phyloP scores from a whole-genome alignment of 2,888 invertebrate genomes.

The Listrodromus nycthemerus region DNA sequence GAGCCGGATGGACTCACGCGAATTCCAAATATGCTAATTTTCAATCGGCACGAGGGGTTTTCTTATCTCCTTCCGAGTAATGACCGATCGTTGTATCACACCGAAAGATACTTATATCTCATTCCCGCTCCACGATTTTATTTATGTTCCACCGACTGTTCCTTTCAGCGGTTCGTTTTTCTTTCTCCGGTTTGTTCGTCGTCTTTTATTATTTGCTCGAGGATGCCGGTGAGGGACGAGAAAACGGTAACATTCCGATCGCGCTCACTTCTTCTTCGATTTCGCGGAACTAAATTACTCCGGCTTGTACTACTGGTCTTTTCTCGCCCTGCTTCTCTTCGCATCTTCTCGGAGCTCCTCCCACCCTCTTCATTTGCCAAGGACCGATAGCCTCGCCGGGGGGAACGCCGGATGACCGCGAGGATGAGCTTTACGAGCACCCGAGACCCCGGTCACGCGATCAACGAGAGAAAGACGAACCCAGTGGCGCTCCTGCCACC shows the following conservation, averaged over 20 bases:
- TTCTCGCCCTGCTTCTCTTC: conserved; percentile 55
- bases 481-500: conserved; percentile 42
- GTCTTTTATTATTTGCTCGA: conserved; percentile 22
- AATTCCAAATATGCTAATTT: conserved; percentile 64
- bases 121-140: conserved; percentile 44
- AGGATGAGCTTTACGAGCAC: conserved; percentile 80
- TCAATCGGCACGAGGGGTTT: conserved; percentile 17
- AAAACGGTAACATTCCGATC: conserved; percentile 63
- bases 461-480: conserved; percentile 57
- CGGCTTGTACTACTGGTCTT: conserved; percentile 61
- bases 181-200: background rate
- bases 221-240: conserved; percentile 31
- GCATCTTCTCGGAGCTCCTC: conserved; percentile 19
- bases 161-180: conserved; percentile 31
- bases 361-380: conserved; percentile 24
- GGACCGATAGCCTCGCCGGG: conserved; percentile 66
- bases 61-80: conserved; percentile 59
- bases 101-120: conserved; percentile 66
- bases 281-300: conserved; percentile 69
- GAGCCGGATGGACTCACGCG: conserved; percentile 48
- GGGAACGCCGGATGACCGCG: conserved; percentile 76
- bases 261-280: conserved; percentile 62
- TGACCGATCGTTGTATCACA: conserved; percentile 68
- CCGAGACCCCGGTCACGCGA: conserved; percentile 74
- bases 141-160: conserved; percentile 33